Conservation (phyloP, 2,113 vertebrate genomes). For the Gallinago jamesoni region DNA sequence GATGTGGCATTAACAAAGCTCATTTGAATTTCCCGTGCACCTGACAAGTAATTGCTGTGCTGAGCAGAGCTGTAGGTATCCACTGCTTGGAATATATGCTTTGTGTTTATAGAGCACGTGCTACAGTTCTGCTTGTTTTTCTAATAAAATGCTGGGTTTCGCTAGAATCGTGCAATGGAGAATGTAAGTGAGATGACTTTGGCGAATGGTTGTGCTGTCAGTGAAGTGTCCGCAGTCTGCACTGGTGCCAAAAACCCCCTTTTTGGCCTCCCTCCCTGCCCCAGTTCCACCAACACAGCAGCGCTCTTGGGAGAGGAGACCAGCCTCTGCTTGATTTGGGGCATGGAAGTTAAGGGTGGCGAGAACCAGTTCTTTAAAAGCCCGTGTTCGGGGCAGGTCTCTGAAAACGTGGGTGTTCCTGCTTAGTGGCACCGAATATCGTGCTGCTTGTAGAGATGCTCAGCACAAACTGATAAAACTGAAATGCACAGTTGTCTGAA, state of each 20-base stretch:
- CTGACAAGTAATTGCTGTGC: background rate
- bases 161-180: background rate
- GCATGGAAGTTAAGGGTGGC: accelerated
- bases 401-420: too few relatives aligned
- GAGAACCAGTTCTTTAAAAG: background rate
- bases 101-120: background rate
- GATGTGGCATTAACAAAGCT: background rate
- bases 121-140: background rate
- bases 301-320: accelerated
- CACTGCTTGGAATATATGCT: background rate
- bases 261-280: accelerated
- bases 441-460: accelerated
- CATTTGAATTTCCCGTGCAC: background rate
- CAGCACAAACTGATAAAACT: background rate
- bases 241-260: too few relatives aligned
- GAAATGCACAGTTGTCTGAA: background rate
- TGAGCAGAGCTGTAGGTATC: background rate
- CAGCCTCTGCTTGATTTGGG: accelerated
- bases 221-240: accelerated
- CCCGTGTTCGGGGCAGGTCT: background rate
- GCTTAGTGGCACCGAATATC: accelerated
- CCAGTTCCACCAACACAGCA: accelerated
- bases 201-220: background rate
- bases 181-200: background rate
- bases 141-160: background rate